These are phyloP conservation scores for Brachionus paranguensis DNA, from an alignment of 1,140 invertebrate genomes.

Conservation along the genomic window DNA sequence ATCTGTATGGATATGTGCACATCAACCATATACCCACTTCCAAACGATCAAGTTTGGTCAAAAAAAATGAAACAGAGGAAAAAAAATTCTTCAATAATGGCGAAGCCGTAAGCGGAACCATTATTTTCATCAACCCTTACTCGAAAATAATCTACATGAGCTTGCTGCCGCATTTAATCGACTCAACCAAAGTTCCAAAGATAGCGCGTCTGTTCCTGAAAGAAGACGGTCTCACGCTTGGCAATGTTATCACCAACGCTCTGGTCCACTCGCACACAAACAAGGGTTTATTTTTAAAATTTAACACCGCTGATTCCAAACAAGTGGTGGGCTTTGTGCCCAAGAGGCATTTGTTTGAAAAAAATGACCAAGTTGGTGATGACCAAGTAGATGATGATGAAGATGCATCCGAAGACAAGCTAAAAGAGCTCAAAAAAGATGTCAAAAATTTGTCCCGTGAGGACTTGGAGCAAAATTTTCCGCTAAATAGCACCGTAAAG, in stretches of 20 bases:
- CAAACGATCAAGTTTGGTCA: background rate
- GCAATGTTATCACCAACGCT: background rate
- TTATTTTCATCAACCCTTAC: slow-evolving; percentile 28
- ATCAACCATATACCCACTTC: slow-evolving; percentile 2
- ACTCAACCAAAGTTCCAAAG: background rate
- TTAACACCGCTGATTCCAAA: background rate
- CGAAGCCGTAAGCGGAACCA: background rate
- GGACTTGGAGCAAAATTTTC: slow-evolving; percentile 50
- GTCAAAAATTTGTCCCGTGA: background rate
- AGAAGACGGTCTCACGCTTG: background rate
- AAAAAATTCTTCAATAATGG: slow-evolving; percentile 2
- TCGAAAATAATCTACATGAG: slow-evolving; percentile 35
- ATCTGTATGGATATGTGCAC: slow-evolving; percentile 26
- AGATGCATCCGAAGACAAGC: slow-evolving; percentile 48
- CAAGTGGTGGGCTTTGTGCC: slow-evolving; percentile 8
- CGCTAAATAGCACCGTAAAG: slow-evolving; percentile 53
- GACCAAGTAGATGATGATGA: slow-evolving; percentile 46
- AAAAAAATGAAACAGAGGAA: background rate
- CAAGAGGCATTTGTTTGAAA: slow-evolving; percentile 37
- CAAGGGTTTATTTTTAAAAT: slow-evolving; percentile 31
- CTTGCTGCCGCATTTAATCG: slow-evolving; percentile 26
- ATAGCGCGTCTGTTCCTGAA: background rate
- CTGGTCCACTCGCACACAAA: background rate
- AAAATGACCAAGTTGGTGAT: background rate
- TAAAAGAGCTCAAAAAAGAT: slow-evolving; percentile 44